phyloP scores from a whole-genome alignment of 2,113 vertebrate genomes.

The Dicaeum eximium region DNA sequence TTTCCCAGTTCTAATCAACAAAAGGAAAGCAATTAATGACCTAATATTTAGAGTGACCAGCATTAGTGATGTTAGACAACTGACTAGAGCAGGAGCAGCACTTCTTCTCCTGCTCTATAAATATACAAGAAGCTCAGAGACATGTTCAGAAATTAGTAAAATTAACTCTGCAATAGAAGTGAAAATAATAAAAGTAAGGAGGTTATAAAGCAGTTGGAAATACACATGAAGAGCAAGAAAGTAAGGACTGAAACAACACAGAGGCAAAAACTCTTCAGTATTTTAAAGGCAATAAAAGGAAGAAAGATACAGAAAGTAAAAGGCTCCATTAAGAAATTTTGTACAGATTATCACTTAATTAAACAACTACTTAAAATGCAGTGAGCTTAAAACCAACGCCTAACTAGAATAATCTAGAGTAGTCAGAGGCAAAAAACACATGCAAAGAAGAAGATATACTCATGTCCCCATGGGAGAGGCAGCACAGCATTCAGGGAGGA shows the following conservation, averaged over 20 bases:
- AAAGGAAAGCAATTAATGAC: neutral
- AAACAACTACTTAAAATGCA: neutral
- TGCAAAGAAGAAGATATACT: slow-evolving; percentile 1
- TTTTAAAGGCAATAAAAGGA: neutral
- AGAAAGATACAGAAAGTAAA: neutral
- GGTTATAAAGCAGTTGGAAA: neutral
- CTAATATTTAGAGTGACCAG: neutral
- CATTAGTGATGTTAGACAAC: neutral
- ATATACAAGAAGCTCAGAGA: neutral
- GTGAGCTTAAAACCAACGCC: neutral
- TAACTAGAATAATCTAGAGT: neutral
- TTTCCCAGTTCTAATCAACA: neutral
- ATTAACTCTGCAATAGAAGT: neutral
- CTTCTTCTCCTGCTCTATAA: neutral
- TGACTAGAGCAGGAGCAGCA: neutral
- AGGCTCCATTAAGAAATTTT: neutral
- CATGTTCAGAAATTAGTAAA: neutral
- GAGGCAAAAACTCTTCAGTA: neutral
- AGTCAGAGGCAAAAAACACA: neutral
- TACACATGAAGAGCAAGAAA: neutral
- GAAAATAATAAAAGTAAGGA: neutral
- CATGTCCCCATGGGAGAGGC: neutral
- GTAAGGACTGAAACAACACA: neutral
- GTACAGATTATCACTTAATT: neutral
- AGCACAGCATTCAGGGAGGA: neutral